These are phyloP conservation scores for Amblyopsis rosae DNA, from an alignment of 2,113 vertebrate species.

Conservation along the genomic window DNA sequence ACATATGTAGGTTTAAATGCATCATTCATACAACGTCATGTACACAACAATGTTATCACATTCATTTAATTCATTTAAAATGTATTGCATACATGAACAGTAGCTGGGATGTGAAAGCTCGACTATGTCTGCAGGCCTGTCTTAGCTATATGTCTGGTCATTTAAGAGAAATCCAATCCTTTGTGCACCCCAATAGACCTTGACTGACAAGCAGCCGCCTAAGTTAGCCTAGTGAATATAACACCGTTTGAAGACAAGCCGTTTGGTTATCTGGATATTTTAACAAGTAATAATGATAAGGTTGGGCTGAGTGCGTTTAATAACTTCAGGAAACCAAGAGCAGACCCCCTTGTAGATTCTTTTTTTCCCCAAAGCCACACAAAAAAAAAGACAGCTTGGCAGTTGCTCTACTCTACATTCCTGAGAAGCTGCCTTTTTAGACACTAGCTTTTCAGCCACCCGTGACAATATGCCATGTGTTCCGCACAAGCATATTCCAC, in stretches of 20 bases:
- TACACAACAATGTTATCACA: constrained; percentile 2
- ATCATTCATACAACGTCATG: constrained; percentile 46
- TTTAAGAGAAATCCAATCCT: constrained; percentile 62
- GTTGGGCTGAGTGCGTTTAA: no score
- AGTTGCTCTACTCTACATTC: no score
- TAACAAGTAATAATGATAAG: no score
- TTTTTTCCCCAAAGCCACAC: no score
- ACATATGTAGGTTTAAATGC: constrained; percentile 12
- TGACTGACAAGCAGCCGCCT: constrained; percentile 9
- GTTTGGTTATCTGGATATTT: no score
- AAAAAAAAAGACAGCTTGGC: no score
- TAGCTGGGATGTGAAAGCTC: constrained; percentile 57
- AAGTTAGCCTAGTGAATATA: background rate
- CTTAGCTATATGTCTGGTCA: constrained; percentile 36
- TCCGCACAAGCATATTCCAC: constrained; percentile 21
- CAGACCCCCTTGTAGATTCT: no score
- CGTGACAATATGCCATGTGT: background rate
- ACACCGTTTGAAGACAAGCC: no score
- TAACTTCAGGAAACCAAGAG: no score
- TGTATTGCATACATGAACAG: constrained; percentile 12
- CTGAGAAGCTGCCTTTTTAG: no score
- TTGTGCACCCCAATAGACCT: constrained; percentile 20
- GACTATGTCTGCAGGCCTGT: constrained; percentile 6
- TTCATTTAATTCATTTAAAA: background rate
- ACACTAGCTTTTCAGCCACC: no score